Evolutionary conservation across 2,113 vertebrate genomes (phyloP).

Genomic region (Tricholaema leucomelas): DNA sequence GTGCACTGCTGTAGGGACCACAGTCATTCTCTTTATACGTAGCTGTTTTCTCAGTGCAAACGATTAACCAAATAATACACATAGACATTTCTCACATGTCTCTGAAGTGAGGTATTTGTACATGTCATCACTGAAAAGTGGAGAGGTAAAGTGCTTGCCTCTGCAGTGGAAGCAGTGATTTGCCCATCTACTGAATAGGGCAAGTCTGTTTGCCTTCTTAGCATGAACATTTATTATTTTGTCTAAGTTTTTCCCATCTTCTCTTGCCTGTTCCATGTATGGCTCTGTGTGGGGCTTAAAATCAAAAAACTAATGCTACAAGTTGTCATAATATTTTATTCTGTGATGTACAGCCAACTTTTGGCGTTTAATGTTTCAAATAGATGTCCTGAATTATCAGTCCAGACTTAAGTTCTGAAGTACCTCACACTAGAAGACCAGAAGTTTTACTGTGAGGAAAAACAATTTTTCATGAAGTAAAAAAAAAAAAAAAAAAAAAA

Average conservation of each 20-base stretch:
- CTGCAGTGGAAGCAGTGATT: neutral
- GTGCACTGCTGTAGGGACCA: neutral
- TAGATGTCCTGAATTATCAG: neutral
- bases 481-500: no score
- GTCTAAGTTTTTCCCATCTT: neutral
- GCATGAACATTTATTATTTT: neutral
- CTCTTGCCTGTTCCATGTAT: neutral
- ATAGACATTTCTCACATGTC: neutral
- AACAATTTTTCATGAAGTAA: neutral
- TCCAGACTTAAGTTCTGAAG: neutral
- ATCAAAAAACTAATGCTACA: neutral
- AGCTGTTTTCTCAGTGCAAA: neutral
- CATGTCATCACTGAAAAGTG: neutral
- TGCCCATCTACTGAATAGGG: neutral
- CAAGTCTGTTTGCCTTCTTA: neutral
- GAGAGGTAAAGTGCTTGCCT: neutral
- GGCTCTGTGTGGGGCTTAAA: neutral
- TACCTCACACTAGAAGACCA: neutral
- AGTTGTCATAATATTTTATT: neutral
- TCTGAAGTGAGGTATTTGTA: neutral
- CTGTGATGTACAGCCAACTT: neutral
- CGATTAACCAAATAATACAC: neutral
- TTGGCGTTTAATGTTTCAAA: neutral
- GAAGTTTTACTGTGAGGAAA: neutral
- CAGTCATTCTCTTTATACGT: neutral